A percentile compares a stretch with the other conserved stretches of the same genome.
These are phyloP conservation scores for Lepeophtheirus salmonis DNA, from an alignment of 1,140 invertebrate genomes.

Conservation along the genomic window DNA sequence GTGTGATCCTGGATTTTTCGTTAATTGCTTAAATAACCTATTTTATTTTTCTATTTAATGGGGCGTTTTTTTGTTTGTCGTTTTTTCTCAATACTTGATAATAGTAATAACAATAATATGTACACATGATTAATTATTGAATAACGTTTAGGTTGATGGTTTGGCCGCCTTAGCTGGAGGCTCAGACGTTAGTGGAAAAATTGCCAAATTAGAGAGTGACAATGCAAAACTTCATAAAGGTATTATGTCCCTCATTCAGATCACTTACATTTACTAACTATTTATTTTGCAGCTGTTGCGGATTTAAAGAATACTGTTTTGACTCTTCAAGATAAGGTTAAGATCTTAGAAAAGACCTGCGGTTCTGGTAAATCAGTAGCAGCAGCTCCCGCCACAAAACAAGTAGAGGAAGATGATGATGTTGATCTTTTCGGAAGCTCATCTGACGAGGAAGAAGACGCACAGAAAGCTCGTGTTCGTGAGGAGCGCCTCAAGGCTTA, in stretches of 20 bases:
- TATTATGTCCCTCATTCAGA: constrained; percentile 1
- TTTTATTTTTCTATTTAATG: too few species aligned
- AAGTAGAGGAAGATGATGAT: constrained; percentile 43
- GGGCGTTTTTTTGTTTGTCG: too few species aligned
- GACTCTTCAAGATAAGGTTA: constrained; percentile 6
- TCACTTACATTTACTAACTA: neutral
- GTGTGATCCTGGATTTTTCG: too few species aligned
- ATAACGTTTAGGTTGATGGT: constrained; percentile 12
- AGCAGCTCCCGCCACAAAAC: constrained; percentile 25
- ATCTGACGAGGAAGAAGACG: constrained; percentile 41
- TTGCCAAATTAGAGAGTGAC: constrained; percentile 1
- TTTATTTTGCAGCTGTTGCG: neutral
- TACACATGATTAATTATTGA: too few species aligned
- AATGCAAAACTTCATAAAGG: constrained; percentile 11
- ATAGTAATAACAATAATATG: too few species aligned
- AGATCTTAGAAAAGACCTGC: neutral
- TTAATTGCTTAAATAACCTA: too few species aligned
- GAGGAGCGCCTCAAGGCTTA: constrained; percentile 73
- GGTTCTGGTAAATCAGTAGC: neutral
- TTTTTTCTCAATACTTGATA: too few species aligned
- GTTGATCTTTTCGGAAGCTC: constrained; percentile 67
- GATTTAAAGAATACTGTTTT: constrained; percentile 6
- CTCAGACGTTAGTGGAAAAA: neutral
- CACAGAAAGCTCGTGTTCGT: constrained; percentile 39
- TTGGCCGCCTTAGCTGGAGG: constrained; percentile 1